Evolutionary conservation across 2,113 vertebrate species (phyloP), one percentile per base, ranked within the genome.

Genomic region (Pristiophorus japonicus): DNA sequence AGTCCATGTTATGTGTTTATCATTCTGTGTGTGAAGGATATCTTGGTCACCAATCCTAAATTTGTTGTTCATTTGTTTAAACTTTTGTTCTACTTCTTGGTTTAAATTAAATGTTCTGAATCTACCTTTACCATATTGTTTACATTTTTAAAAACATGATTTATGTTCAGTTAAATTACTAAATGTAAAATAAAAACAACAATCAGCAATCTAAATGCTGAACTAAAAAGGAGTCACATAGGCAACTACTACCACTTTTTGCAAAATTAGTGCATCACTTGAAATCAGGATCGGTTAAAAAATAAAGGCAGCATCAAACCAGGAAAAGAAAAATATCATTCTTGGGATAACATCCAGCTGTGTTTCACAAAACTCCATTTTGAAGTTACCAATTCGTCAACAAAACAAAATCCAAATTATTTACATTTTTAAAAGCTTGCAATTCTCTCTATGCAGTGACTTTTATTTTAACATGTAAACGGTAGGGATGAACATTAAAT

Each of bases 261-360:
- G 88, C 59, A 63, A 45, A 38, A 63, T 92, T 88, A 92, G 59
- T 92, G n/a, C 88, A 63, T 59, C 27, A 94, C 18, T 73, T 94
- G 30, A 34, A 30, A 94, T 93, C 90, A 93, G 20, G 62, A 42
- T 47, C 12, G 63, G 92, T 47, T 94, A 70, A 70, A 70, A 42
- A 38, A 51, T 34, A 51, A 94, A 16, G 12, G 12, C 59, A 66
- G 22, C 42, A 94, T 94, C 91, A 66, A 66, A 94, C 63, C 62
- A 94, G 38, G 65, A 27, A 66, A 94, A 66, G 22, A 42, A 4
- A 51, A 22, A 24, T n/a, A 30, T 42, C 2, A 14, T 67, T 51
- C 38, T 66, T 70, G 27, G 45, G 87, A 90, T 12, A 94, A 73
- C 42, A 16, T 70, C 66, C 38, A 94, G 92, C n/a, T 66, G 38